phyloP scores from a whole-genome alignment of 2,888 invertebrate species.

The Miltochrista miniata region DNA sequence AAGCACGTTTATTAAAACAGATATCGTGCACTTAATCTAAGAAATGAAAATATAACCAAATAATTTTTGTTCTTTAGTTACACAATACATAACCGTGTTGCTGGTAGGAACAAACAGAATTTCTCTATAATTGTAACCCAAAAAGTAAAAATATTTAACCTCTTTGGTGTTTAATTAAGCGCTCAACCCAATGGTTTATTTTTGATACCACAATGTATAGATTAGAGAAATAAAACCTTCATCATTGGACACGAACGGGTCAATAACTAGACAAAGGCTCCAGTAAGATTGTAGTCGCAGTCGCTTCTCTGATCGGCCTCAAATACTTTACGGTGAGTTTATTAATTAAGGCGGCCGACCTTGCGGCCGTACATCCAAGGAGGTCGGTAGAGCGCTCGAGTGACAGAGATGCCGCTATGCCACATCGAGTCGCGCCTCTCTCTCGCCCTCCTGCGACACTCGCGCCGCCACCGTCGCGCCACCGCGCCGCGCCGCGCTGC shows the following conservation, averaged over 20 bases:
- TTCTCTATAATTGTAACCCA: slow-evolving; percentile 1
- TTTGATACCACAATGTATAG: slow-evolving; percentile 27
- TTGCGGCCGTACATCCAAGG: slow-evolving; percentile 82
- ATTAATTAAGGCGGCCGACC: slow-evolving; percentile 83
- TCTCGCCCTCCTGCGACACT: slow-evolving; percentile 29
- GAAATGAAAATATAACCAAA: slow-evolving; percentile 34
- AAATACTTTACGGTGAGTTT: slow-evolving; percentile 83
- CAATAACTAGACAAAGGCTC: slow-evolving; percentile 81
- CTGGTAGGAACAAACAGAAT: slow-evolving; percentile 7
- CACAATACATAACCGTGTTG: slow-evolving; percentile 19
- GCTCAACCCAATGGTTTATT: slow-evolving; percentile 16
- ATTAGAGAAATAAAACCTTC: slow-evolving; percentile 59
- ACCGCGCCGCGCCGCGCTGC: slow-evolving; percentile 25
- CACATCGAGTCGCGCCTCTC: slow-evolving; percentile 30
- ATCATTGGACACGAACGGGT: slow-evolving; percentile 63
- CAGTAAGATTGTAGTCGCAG: slow-evolving; percentile 77
- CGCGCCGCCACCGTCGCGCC: slow-evolving; percentile 32
- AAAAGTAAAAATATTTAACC: slow-evolving; percentile 21
- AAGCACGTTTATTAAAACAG: slow-evolving; percentile 36
- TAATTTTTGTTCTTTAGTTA: slow-evolving; percentile 28
- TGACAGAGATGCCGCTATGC: slow-evolving; percentile 55
- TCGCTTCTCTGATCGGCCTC: slow-evolving; percentile 79
- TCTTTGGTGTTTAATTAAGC: slow-evolving; percentile 29
- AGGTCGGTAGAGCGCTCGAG: slow-evolving; percentile 70
- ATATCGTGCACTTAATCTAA: slow-evolving; percentile 40